Percentiles rank a stretch among this genome's conserved stretches.
These are phyloP conservation scores for Barnardius zonarius DNA, from an alignment of 2,113 vertebrate species.

Conservation along the genomic window DNA sequence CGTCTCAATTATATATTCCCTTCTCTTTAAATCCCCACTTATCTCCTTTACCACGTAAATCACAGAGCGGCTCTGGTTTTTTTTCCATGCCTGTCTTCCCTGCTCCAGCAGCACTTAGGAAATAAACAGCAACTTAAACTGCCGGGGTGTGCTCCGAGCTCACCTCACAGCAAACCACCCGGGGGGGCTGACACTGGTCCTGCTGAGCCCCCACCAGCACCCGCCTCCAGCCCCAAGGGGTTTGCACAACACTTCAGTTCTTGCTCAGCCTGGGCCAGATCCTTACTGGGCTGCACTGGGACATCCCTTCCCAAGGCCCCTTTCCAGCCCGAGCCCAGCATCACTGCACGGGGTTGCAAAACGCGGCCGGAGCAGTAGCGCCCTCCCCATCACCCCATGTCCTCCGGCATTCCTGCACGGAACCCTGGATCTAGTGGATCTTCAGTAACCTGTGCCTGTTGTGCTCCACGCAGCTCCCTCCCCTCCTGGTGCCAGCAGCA, in stretches of 20 bases:
- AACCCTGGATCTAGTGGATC: constrained; percentile 31
- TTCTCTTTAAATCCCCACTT: constrained; percentile 22
- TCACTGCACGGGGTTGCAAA: not conserved
- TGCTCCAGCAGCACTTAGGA: not conserved
- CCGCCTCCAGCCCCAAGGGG: not conserved
- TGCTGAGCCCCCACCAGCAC: fast-evolving
- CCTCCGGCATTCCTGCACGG: constrained; percentile 27
- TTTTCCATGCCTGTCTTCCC: not conserved
- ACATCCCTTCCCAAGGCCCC: fast-evolving
- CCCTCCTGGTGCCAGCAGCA: not conserved
- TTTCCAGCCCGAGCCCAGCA: not conserved
- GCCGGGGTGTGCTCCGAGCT: not conserved
- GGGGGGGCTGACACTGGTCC: not conserved
- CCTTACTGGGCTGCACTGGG: not conserved
- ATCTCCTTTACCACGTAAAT: constrained; percentile 41
- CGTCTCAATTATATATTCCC: not conserved
- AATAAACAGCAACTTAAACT: not conserved
- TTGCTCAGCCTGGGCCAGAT: not conserved
- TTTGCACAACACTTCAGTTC: not conserved
- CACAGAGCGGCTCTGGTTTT: not conserved
- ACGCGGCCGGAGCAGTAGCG: not conserved
- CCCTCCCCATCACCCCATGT: not conserved
- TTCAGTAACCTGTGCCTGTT: constrained; percentile 52
- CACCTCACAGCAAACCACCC: not conserved
- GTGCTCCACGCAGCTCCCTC: not conserved